Evolutionary conservation across 1,140 invertebrate genomes (phyloP), one percentile per base, ranked within the genome.

Genomic region (Bombus sylvicola): DNA sequence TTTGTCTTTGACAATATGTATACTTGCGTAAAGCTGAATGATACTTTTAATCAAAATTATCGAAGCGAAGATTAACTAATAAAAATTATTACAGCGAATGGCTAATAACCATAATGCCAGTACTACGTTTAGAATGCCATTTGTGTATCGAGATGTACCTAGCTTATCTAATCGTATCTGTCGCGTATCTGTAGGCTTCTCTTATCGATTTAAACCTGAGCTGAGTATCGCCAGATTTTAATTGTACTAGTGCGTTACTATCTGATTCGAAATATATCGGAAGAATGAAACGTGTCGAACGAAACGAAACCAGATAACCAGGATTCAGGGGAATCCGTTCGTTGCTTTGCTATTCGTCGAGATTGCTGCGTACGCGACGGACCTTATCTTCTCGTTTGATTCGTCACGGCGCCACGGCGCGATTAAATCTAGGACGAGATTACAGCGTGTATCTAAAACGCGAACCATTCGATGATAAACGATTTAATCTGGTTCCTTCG

Each of bases 381-480:
- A 31, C 37, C 75, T 78, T 83, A 78, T 78, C 82, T 83, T 43
- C 47, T 31, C n/a, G 64, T 83, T 83, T 78, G 37, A 25, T 69
- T 83, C 25, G 47, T 57, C 43, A 28, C 43, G 39, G 34, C n/a
- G 28, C 13, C 43, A 28, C 43, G 39, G 28, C 13, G 28, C n/a
- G 82, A 83, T 83, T 83, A 83, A 78, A 77, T 83, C 82, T n/a
- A 25, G 47, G 22, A 66, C 64, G 10, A 53, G 72, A 64, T 47
- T 59, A 47, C 47, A 34, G 4, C 37, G n/a, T 37, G 64, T n/a
- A 59, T 43, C 57, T 41, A 34, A 39, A 47, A 47, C 41, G 41
- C 25, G 13, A n/a, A 64, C 31, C 39, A 25, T 31, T 37, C 22
- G 31, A 57, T 43, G 37, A 68, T 12, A 74, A 78, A 41, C 72